A percentile compares a stretch with the other conserved stretches of the same genome.
phyloP scores from a whole-genome alignment of 1,140 invertebrate genomes.

The Achroia grisella region DNA sequence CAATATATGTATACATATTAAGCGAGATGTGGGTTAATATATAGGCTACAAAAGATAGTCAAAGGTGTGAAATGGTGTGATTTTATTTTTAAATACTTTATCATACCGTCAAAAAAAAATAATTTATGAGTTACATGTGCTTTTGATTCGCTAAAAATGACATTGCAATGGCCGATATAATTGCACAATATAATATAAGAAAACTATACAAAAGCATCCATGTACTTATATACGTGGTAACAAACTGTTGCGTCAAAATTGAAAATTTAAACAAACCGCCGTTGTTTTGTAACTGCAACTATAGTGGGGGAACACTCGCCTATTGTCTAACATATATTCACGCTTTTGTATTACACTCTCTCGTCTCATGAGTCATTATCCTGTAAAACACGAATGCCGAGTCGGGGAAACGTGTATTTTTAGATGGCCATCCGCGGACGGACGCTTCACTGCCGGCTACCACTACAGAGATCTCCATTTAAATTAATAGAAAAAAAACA shows the following conservation, averaged over 20 bases:
- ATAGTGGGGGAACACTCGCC: constrained; percentile 6
- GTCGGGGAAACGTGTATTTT: constrained; percentile 66
- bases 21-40: too few relatives aligned
- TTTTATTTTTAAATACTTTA: too few relatives aligned
- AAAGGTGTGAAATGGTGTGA: too few relatives aligned
- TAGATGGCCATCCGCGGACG: constrained; percentile 47
- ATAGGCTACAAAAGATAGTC: too few relatives aligned
- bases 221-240: too few relatives aligned
- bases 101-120: too few relatives aligned
- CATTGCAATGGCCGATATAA: too few relatives aligned
- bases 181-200: too few relatives aligned
- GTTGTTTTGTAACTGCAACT: constrained; percentile 3
- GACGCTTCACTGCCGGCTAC: constrained; percentile 28
- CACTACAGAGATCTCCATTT: constrained; percentile 13
- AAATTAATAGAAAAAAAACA: constrained; percentile 1
- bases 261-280: constrained; percentile 2
- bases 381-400: constrained; percentile 57
- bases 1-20: too few relatives aligned
- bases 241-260: neutral
- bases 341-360: constrained; percentile 36
- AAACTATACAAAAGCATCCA: too few relatives aligned
- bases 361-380: constrained; percentile 62
- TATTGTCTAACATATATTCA: constrained; percentile 45
- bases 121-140: too few relatives aligned
- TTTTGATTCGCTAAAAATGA: too few relatives aligned